A percentile compares a stretch with the other conserved stretches of the same genome.
Conservation (phyloP, 2,888 invertebrate genomes). For the Griposia aprilina region DNA sequence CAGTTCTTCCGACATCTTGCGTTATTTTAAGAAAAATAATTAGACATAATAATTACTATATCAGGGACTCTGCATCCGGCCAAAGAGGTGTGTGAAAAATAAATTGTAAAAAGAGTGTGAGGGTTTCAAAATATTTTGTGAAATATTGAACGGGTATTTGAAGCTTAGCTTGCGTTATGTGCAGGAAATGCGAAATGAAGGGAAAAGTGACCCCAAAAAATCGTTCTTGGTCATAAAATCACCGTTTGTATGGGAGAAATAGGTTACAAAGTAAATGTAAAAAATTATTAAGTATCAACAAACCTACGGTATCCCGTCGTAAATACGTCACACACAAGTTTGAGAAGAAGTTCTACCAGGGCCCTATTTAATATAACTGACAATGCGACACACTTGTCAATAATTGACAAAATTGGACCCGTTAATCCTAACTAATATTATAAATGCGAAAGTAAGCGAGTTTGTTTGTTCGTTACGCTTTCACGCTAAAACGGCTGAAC, state of each 20-base stretch:
- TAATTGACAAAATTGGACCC: not conserved
- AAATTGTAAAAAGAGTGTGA: constrained; percentile 3
- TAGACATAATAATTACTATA: constrained; percentile 43
- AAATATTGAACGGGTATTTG: not conserved
- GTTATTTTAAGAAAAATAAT: constrained; percentile 38
- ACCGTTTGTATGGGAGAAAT: not conserved
- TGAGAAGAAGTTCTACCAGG: not conserved
- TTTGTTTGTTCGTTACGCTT: not conserved
- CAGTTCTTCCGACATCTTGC: constrained; percentile 66
- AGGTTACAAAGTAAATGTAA: not conserved
- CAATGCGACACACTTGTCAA: not conserved
- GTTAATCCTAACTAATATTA: not conserved
- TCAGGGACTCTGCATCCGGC: constrained; percentile 57
- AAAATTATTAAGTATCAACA: not conserved
- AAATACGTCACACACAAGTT: not conserved
- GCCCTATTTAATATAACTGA: not conserved
- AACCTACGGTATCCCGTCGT: not conserved
- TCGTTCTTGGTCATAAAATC: not conserved
- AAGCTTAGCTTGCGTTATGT: constrained; percentile 12
- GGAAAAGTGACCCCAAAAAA: not conserved
- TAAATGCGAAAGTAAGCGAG: no score
- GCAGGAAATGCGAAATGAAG: not conserved
- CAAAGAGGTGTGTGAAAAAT: constrained; percentile 46
- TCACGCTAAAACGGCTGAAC: not conserved
- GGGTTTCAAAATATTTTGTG: constrained; percentile 28